These are phyloP conservation scores for Isaurus tuberculatus DNA, from an alignment of 92 coral and sea anemone species.

Conservation along the genomic window DNA sequence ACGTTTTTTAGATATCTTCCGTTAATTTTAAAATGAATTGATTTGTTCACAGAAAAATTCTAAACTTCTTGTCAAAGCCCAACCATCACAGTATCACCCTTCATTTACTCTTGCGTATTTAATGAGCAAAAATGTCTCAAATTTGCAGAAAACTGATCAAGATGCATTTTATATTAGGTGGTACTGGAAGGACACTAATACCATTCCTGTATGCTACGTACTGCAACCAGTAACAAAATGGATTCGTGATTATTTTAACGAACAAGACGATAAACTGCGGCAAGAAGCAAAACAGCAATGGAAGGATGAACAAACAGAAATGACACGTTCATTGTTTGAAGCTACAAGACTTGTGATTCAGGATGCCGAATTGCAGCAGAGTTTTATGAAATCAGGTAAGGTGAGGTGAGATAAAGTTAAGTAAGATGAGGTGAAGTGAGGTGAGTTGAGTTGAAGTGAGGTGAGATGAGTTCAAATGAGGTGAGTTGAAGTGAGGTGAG, in stretches of 20 bases:
- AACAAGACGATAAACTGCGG: constrained; percentile 28
- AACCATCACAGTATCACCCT: no score
- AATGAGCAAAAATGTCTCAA: no score
- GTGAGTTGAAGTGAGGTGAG: no score
- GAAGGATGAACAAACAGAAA: constrained; percentile 54
- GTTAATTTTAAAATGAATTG: no score
- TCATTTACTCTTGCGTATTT: no score
- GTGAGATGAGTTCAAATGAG: no score
- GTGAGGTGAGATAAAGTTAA: background rate
- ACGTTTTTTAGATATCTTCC: no score
- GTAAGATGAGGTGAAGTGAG: no score
- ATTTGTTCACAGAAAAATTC: no score
- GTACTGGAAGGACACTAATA: constrained; percentile 77
- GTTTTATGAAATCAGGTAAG: constrained; percentile 74
- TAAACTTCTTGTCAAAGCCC: no score
- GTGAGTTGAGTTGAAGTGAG: no score
- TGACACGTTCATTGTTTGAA: constrained; percentile 58
- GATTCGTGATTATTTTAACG: constrained; percentile 68
- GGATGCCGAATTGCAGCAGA: constrained; percentile 56
- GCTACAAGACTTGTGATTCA: constrained; percentile 59
- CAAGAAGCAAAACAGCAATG: constrained; percentile 66
- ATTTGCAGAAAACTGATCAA: background rate
- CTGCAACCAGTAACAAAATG: constrained; percentile 85
- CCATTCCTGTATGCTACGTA: constrained; percentile 73
- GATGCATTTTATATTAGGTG: constrained; percentile 47